Evolutionary conservation across 2,113 vertebrate species (phyloP).

Genomic region (Brachyistius frenatus): DNA sequence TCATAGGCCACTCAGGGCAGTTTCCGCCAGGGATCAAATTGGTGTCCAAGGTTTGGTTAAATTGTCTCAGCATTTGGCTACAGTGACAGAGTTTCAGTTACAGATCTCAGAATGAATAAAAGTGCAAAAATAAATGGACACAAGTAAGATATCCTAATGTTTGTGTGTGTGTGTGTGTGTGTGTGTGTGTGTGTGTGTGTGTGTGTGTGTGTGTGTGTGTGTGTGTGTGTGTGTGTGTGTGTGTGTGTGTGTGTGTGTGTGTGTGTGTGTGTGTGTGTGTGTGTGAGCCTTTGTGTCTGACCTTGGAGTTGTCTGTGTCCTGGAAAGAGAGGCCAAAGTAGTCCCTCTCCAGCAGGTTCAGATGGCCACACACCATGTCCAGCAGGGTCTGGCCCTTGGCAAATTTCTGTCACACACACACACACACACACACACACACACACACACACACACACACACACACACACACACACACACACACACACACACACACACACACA

Average conservation of each 20-base stretch:
- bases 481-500: conserved; percentile 26
- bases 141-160: conserved; percentile 1
- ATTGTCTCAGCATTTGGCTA: not conserved
- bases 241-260: not conserved
- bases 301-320: conserved; percentile 84
- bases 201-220: conserved; percentile 18
- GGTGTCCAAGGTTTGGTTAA: not conserved
- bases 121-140: not conserved
- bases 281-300: conserved; percentile 42
- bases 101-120: not conserved
- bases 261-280: conserved; percentile 1
- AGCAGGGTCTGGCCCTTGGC: conserved; percentile 83
- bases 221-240: not conserved
- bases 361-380: conserved; percentile 87
- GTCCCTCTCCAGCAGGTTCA: conserved; percentile 87
- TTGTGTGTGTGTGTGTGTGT: not conserved
- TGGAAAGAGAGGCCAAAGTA: conserved; percentile 85
- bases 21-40: not conserved
- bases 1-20: not conserved
- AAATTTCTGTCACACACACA: conserved; percentile 79
- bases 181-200: not conserved
- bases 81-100: not conserved
- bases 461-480: conserved; percentile 37
- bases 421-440: conserved; percentile 35
- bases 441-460: conserved; percentile 30